phyloP scores from a whole-genome alignment of 2,888 invertebrate genomes.

The Hermodice carunculata region DNA sequence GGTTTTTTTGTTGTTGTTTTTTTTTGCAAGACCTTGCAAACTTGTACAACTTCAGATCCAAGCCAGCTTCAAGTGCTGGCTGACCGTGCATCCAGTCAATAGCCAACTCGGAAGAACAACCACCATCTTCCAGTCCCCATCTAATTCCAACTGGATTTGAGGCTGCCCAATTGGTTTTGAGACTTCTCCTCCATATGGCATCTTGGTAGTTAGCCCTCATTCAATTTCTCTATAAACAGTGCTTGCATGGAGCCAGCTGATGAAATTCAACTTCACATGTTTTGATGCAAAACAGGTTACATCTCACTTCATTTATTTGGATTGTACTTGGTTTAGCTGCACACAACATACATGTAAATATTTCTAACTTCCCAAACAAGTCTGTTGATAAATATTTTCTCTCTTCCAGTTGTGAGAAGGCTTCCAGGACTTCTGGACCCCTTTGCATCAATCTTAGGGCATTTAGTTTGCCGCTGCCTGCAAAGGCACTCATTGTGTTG shows the following conservation, averaged over 20 bases:
- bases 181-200: conserved; percentile 11
- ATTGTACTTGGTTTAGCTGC: background rate
- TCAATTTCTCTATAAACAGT: background rate
- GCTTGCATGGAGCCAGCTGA: conserved; percentile 2
- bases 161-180: conserved; percentile 10
- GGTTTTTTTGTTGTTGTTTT: too few relatives aligned
- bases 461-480: background rate
- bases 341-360: conserved; percentile 5
- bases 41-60: conserved; percentile 20
- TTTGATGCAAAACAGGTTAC: background rate
- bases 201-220: conserved; percentile 3
- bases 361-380: background rate
- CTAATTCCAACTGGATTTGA: conserved; percentile 22
- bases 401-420: conserved; percentile 1
- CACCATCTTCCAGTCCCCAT: conserved; percentile 15
- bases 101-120: background rate
- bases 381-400: background rate
- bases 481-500: conserved; percentile 8
- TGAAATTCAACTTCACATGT: background rate
- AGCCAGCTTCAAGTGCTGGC: conserved; percentile 9
- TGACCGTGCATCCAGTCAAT: conserved; percentile 22
- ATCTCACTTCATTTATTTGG: conserved; percentile 1
- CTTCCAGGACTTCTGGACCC: background rate
- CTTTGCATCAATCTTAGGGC: background rate
- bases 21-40: conserved; percentile 18